Conservation (phyloP, 2,113 vertebrate species). For the Chloropsis cyanopogon region DNA sequence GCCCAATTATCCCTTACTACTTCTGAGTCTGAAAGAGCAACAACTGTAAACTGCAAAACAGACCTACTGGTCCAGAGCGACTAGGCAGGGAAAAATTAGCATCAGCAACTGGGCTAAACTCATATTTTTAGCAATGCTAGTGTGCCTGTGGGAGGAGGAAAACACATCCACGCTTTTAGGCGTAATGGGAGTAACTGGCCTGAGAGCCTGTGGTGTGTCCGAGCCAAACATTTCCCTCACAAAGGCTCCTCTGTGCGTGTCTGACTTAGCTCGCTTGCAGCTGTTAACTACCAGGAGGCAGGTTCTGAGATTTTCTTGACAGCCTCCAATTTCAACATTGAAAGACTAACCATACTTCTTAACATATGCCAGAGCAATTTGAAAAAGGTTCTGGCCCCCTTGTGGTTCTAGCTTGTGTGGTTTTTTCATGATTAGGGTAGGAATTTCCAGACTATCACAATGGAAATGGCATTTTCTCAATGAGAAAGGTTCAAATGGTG, state of each 20-base stretch:
- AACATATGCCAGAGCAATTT: background rate
- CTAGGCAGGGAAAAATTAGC: background rate
- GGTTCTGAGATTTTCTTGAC: background rate
- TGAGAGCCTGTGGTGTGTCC: background rate
- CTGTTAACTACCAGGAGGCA: background rate
- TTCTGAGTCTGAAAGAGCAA: conserved; percentile 1
- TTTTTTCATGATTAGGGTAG: background rate
- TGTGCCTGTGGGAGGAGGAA: background rate
- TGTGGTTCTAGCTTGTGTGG: background rate
- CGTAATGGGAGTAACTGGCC: background rate
- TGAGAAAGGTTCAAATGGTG: background rate
- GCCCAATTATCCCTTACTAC: conserved; percentile 3
- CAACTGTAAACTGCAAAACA: background rate
- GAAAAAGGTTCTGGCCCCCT: background rate
- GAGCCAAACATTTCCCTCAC: background rate
- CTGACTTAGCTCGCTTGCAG: background rate
- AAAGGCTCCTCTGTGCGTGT: background rate
- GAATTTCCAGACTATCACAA: background rate
- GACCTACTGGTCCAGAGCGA: background rate
- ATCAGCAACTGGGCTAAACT: background rate
- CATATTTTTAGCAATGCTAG: background rate
- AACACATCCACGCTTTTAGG: background rate
- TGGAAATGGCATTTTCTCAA: background rate
- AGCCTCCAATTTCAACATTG: background rate
- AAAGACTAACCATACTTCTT: background rate